phyloP scores from a whole-genome alignment of 2,888 invertebrate genomes.

The Trichogramma evanescens region DNA sequence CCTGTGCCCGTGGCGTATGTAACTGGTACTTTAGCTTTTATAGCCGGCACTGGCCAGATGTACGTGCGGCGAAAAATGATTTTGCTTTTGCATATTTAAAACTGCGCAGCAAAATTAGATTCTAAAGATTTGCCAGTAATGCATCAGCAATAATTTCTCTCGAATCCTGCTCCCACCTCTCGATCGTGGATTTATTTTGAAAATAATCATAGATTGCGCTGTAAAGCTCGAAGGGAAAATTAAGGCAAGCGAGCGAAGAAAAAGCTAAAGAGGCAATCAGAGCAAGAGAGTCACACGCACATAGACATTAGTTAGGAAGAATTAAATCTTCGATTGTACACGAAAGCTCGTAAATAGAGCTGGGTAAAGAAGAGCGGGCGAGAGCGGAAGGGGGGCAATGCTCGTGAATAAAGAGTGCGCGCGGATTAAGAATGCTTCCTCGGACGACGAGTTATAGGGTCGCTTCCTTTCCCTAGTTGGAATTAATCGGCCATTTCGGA shows the following conservation, averaged over 20 bases:
- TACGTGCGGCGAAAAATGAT: constrained; percentile 20
- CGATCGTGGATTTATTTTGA: no score
- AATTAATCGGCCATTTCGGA: constrained; percentile 46
- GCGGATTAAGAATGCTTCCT: constrained; percentile 46
- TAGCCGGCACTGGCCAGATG: no score
- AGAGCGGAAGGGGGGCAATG: constrained; percentile 23
- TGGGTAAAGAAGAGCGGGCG: constrained; percentile 13
- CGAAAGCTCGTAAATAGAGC: constrained; percentile 1
- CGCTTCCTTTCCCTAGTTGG: constrained; percentile 45
- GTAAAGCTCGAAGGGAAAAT: no score
- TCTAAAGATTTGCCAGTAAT: background rate
- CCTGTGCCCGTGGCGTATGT: background rate
- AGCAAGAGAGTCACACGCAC: no score
- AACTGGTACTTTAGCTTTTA: background rate
- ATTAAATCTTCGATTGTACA: no score
- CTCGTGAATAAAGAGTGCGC: constrained; percentile 43
- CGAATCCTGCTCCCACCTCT: no score
- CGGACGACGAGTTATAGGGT: constrained; percentile 45
- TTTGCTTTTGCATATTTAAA: constrained; percentile 11
- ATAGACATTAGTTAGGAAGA: no score
- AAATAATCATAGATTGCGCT: no score
- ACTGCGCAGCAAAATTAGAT: background rate
- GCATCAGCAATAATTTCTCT: no score
- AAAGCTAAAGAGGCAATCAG: no score
- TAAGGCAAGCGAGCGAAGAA: no score